Percentiles rank a stretch among this genome's conserved stretches.
Evolutionary conservation across 2,113 vertebrate species (phyloP).

Genomic region (Poicephalus gulielmi): DNA sequence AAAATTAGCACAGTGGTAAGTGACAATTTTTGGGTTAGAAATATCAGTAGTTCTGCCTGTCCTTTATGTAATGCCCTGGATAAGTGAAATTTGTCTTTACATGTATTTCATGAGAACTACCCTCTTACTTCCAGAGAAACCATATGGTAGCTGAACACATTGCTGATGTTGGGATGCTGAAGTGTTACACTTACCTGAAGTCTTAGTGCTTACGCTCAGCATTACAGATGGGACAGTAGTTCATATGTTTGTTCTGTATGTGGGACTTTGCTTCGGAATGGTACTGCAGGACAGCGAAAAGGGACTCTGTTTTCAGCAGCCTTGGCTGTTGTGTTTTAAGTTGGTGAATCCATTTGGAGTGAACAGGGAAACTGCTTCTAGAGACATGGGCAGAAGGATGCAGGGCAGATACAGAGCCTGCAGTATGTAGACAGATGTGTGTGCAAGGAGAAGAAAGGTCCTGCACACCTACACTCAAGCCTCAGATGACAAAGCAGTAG

Average conservation of each 20-base stretch:
- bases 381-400: neutral
- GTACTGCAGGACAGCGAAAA: neutral
- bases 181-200: neutral
- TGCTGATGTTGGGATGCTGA: neutral
- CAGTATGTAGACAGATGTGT: neutral
- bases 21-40: neutral
- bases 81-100: neutral
- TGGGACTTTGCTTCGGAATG: neutral
- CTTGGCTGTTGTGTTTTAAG: neutral
- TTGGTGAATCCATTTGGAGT: neutral
- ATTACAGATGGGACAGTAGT: neutral
- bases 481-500: neutral
- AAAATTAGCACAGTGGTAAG: conserved; percentile 99
- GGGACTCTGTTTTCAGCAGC: neutral
- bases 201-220: neutral
- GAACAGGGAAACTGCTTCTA: neutral
- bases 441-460: neutral
- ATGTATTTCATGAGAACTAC: neutral
- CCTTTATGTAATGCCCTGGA: neutral
- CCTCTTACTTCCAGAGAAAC: neutral
- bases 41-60: neutral
- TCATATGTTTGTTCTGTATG: neutral
- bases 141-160: neutral
- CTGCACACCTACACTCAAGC: neutral
- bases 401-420: neutral